Percentiles rank a stretch among this genome's conserved stretches.
Conservation (phyloP, 2,113 vertebrate genomes). For the Hippocampus mohnikei region DNA sequence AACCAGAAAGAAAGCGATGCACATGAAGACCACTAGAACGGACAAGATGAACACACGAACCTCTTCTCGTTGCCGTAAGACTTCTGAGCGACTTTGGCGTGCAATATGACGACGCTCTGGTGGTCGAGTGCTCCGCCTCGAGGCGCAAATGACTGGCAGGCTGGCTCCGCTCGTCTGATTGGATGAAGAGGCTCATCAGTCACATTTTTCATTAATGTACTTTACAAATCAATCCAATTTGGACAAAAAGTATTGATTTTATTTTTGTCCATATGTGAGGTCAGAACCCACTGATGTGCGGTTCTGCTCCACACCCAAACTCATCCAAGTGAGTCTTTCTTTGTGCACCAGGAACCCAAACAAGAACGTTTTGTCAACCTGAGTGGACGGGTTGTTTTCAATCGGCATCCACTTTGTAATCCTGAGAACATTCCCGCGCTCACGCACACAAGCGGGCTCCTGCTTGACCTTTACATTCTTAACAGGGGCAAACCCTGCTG, state of each 20-base stretch:
- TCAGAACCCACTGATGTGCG: neutral
- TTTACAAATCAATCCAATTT: no score
- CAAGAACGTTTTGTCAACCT: neutral
- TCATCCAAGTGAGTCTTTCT: neutral
- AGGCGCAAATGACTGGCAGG: slow-evolving; percentile 40
- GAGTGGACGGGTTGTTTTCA: neutral
- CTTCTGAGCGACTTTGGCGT: slow-evolving; percentile 94
- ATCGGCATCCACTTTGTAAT: neutral
- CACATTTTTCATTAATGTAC: no score
- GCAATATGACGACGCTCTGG: slow-evolving; percentile 83
- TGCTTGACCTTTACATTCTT: slow-evolving; percentile 1
- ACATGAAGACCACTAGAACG: neutral
- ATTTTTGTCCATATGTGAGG: no score
- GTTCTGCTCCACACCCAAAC: neutral
- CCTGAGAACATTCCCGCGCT: slow-evolving; percentile 1
- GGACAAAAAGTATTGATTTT: no score
- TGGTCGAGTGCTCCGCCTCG: slow-evolving; percentile 71
- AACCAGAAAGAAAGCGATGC: neutral
- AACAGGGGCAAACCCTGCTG: neutral
- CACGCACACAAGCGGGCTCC: neutral
- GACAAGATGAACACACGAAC: neutral
- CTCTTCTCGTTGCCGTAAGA: slow-evolving; percentile 94
- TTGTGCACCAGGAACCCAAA: neutral
- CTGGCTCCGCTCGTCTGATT: slow-evolving; percentile 48
- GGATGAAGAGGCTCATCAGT: neutral